Percentiles rank a stretch among this genome's conserved stretches.
phyloP scores from a whole-genome alignment of 1,140 invertebrate genomes.

The Arctopsyche grandis region DNA sequence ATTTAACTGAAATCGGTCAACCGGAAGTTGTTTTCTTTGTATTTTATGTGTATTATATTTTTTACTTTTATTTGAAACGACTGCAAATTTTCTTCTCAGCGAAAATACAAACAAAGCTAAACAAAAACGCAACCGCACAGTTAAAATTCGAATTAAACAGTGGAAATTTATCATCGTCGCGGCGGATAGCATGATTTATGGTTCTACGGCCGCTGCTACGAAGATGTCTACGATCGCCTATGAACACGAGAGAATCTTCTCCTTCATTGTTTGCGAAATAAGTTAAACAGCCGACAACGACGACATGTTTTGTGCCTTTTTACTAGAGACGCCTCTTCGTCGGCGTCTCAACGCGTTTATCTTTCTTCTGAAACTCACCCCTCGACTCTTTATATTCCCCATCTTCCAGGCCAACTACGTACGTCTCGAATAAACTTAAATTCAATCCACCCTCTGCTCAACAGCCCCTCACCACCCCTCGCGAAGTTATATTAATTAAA shows the following conservation, averaged over 20 bases:
- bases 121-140: background rate
- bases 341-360: slow-evolving; percentile 10
- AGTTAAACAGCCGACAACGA: slow-evolving; percentile 3
- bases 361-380: slow-evolving; percentile 7
- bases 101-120: no score
- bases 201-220: background rate
- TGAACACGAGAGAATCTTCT: background rate
- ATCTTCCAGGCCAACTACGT: background rate
- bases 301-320: slow-evolving; percentile 6
- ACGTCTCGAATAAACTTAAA: slow-evolving; percentile 24
- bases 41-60: no score
- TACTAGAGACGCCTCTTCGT: background rate
- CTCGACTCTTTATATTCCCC: background rate
- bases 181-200: slow-evolving; percentile 13
- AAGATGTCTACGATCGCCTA: background rate
- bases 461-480: no score
- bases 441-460: slow-evolving; percentile 15
- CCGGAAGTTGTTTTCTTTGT: no score
- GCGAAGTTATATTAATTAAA: slow-evolving; percentile 43
- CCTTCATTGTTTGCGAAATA: slow-evolving; percentile 14
- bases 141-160: slow-evolving; percentile 17
- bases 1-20: no score
- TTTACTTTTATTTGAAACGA: no score
- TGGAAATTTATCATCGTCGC: slow-evolving; percentile 12
- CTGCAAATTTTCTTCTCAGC: no score